A percentile compares a stretch with the other conserved stretches of the same genome.
Conservation (phyloP, 2,888 invertebrate genomes). For the Cylloceria caligata region DNA sequence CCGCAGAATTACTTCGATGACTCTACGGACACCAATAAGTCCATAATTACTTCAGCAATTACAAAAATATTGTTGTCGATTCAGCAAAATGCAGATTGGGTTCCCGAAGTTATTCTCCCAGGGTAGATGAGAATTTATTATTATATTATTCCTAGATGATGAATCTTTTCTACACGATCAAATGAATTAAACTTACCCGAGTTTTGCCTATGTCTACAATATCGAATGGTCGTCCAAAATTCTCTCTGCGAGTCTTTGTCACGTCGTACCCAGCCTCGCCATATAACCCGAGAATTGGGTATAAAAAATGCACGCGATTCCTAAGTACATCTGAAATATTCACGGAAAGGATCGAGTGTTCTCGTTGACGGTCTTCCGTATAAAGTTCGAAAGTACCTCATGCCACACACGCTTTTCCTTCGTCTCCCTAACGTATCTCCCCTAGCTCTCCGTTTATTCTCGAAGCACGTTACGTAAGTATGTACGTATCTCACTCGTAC, state of each 20-base stretch:
- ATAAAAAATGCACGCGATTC: constrained; percentile 79
- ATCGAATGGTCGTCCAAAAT: constrained; percentile 42
- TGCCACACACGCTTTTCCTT: constrained; percentile 32
- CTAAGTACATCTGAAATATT: constrained; percentile 80
- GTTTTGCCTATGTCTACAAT: background rate
- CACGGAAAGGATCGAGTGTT: constrained; percentile 72
- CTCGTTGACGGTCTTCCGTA: constrained; percentile 40
- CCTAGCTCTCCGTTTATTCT: constrained; percentile 44
- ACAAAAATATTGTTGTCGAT: no score
- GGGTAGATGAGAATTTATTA: no score
- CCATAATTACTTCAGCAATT: no score
- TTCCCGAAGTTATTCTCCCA: no score
- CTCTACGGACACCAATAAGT: no score
- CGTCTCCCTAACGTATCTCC: constrained; percentile 28
- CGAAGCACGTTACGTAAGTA: constrained; percentile 55
- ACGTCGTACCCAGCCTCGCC: constrained; percentile 54
- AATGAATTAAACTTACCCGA: background rate
- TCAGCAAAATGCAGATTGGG: no score
- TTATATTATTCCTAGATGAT: background rate
- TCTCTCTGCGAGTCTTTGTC: constrained; percentile 55
- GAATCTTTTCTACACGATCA: background rate
- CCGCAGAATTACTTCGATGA: no score
- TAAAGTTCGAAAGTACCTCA: constrained; percentile 62
- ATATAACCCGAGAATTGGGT: constrained; percentile 79
- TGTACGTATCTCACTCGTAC: constrained; percentile 52